Evolutionary conservation across 2,888 invertebrate species (phyloP).

Genomic region (Elegia similella): DNA sequence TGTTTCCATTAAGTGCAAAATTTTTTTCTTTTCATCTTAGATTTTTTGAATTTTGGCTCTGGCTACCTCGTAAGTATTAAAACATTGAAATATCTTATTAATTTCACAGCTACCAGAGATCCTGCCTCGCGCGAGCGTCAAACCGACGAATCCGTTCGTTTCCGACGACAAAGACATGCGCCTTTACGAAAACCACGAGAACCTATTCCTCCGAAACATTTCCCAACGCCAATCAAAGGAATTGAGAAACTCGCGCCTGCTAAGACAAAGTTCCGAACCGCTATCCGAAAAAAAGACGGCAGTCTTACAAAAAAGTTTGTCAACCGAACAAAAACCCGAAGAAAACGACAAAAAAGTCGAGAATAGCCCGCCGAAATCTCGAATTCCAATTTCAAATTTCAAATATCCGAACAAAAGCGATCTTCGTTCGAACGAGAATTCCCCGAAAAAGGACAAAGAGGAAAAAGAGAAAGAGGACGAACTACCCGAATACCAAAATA

Average conservation of each 20-base stretch:
- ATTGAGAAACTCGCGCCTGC: conserved; percentile 54
- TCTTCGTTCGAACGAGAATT: conserved; percentile 56
- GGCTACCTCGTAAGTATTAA: too few relatives aligned
- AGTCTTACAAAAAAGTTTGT: conserved; percentile 62
- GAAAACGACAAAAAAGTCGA: conserved; percentile 40
- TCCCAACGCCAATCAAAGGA: conserved; percentile 71
- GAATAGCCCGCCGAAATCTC: conserved; percentile 57
- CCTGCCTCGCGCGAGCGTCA: conserved; percentile 53
- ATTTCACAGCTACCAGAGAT: conserved; percentile 64
- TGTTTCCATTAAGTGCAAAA: too few relatives aligned
- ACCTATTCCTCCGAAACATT: conserved; percentile 64
- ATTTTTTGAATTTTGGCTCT: too few relatives aligned
- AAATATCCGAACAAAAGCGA: conserved; percentile 72
- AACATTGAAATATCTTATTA: background rate
- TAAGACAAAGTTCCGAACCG: conserved; percentile 70
- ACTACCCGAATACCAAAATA: conserved; percentile 67
- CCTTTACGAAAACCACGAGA: conserved; percentile 72
- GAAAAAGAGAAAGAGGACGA: conserved; percentile 44
- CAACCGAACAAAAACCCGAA: conserved; percentile 58
- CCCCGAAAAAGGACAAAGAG: conserved; percentile 46
- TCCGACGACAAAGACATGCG: conserved; percentile 54
- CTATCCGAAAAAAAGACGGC: conserved; percentile 53
- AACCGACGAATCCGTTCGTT: conserved; percentile 62
- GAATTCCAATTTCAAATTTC: conserved; percentile 75
- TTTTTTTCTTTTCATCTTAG: too few relatives aligned